A percentile compares a stretch with the other conserved stretches of the same genome.
These are phyloP conservation scores for Rana temporaria DNA, from an alignment of 2,113 vertebrate species.

Conservation along the genomic window DNA sequence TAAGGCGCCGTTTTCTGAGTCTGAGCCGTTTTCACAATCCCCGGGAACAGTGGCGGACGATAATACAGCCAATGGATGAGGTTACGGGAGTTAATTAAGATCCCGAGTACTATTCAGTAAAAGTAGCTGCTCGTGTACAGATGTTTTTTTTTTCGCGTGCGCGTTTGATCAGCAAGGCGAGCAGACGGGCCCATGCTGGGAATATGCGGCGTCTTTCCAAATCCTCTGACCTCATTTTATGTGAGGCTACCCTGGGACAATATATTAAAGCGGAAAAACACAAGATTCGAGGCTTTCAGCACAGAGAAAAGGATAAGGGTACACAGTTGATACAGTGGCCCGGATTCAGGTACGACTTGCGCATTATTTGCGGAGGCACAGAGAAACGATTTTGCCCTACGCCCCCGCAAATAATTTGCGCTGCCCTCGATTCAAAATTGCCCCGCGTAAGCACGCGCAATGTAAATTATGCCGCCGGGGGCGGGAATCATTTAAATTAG, in stretches of 20 bases:
- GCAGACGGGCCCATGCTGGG: neutral
- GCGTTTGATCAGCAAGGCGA: neutral
- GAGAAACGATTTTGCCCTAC: no score
- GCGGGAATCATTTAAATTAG: no score
- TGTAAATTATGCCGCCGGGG: no score
- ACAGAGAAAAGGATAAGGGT: neutral
- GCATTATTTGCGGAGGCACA: no score
- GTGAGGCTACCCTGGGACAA: constrained; percentile 11
- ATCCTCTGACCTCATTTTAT: constrained; percentile 28
- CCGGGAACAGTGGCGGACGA: neutral
- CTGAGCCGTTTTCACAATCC: constrained; percentile 4
- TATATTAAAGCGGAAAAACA: neutral
- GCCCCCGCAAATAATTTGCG: no score
- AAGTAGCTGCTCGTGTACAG: neutral
- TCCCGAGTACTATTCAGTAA: constrained; percentile 3
- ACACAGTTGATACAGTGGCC: neutral
- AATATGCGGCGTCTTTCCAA: constrained; percentile 1
- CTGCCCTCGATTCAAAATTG: no score
- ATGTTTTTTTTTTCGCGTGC: neutral
- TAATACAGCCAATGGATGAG: neutral
- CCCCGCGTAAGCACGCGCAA: no score
- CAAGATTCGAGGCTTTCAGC: no score
- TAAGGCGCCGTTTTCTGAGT: neutral
- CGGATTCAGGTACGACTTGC: no score
- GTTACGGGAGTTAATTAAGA: constrained; percentile 22